Base-by-base conservation (phyloP, 2,888 invertebrate genomes). In the Oscheius myriophilus region DNA sequence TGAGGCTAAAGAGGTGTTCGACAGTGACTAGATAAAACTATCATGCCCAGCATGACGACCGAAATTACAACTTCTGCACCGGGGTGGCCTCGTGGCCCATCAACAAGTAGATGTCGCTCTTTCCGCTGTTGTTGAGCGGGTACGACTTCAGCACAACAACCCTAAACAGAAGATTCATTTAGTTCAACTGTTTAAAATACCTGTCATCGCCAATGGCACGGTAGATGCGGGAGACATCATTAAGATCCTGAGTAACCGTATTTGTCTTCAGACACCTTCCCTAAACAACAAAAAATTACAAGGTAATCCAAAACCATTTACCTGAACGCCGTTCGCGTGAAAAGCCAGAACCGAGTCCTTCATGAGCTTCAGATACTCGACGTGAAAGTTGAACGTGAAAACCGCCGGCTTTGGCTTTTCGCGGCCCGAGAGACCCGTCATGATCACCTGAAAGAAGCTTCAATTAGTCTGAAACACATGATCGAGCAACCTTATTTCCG, bases 281-380 rank as follows among this genome's bases (percentile, higher is more conserved):
- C 90, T 95, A 93, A 90, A 75, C 64, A 96, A 26, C 14, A 9
- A 25, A 18, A 4, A 4, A 9, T 53, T 21, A 14, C 14, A 3
- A 14, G 14, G 3, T n/a, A n/a, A n/a, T n/a, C n/a, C n/a, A 33
- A 6, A 33, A 33, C 33, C 33, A 33, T 93, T 90, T 63, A 95
- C 95, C 90, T 95, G 93, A 90, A 98, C 87, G n/a, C 98, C 98
- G 89, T 97, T 93, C 79, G 93, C 93, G 89, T 98, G 96, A 90
- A 99, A 99, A 82, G 96, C 97, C 84, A 99, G 90, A 83, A 98
- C 93, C 85, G 96, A 95, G 88, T 98, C 97, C 78, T 93, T 93
- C 83, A 97, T 90, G 87, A 94, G 94, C 86, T 97, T 96, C 88
- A 96, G 92, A 82, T 94, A 94, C 87, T 96, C 94, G 82, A 98